These are phyloP conservation scores for Spinibarbus caldwelli DNA, from an alignment of 2,797 vertebrate species.

Conservation along the genomic window DNA sequence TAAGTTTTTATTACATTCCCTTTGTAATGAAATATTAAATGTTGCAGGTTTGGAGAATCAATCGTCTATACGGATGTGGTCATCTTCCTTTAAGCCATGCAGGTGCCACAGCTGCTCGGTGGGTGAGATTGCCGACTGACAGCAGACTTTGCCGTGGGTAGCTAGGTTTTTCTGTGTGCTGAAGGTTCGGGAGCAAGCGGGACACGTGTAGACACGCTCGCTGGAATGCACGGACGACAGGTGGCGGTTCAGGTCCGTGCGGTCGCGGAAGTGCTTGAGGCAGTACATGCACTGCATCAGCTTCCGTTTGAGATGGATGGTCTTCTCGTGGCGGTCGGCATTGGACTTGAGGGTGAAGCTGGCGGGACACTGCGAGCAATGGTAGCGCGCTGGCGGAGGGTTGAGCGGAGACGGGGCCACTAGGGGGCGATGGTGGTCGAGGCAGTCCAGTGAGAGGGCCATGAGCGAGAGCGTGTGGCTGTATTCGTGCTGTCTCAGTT, in stretches of 20 bases:
- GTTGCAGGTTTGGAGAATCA: slow-evolving; percentile 40
- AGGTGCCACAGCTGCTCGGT: slow-evolving; percentile 66
- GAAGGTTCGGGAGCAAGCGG: slow-evolving; percentile 79
- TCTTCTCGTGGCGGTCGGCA: slow-evolving; percentile 83
- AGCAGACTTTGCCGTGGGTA: slow-evolving; percentile 79
- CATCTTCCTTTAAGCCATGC: slow-evolving; percentile 67
- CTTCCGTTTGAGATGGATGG: slow-evolving; percentile 83
- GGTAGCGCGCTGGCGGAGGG: slow-evolving; percentile 73
- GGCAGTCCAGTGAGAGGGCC: slow-evolving; percentile 75
- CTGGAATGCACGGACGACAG: slow-evolving; percentile 78
- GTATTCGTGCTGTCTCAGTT: slow-evolving; percentile 81
- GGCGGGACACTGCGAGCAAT: slow-evolving; percentile 81
- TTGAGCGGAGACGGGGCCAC: slow-evolving; percentile 56
- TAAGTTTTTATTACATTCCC: background rate
- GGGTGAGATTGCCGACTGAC: slow-evolving; percentile 67
- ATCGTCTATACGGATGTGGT: slow-evolving; percentile 40
- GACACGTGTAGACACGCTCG: slow-evolving; percentile 73
- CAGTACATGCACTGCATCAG: slow-evolving; percentile 83
- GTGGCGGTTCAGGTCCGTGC: slow-evolving; percentile 81
- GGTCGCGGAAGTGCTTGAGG: slow-evolving; percentile 78
- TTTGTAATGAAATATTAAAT: background rate
- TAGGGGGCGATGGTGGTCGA: slow-evolving; percentile 56
- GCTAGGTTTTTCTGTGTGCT: slow-evolving; percentile 82
- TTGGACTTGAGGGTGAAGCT: slow-evolving; percentile 88
- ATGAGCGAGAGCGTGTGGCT: slow-evolving; percentile 75